Conservation (phyloP, 2,113 vertebrate species). For the Thalassarche chlororhynchos region DNA sequence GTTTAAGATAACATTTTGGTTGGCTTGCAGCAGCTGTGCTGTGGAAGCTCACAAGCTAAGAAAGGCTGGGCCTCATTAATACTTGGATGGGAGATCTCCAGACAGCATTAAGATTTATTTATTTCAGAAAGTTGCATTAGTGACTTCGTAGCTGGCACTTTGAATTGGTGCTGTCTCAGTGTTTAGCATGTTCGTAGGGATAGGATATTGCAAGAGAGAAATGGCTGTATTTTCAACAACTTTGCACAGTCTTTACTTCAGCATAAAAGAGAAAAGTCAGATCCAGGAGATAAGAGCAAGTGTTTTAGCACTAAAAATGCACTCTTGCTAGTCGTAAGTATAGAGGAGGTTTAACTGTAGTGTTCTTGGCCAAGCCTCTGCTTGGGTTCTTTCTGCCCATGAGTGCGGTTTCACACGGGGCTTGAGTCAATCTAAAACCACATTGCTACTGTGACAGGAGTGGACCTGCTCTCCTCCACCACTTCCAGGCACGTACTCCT, state of each 20-base stretch:
- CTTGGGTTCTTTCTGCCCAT: background rate
- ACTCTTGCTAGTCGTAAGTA: background rate
- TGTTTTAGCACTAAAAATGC: background rate
- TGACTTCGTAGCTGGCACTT: background rate
- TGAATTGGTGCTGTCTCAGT: background rate
- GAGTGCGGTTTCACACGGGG: background rate
- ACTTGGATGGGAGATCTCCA: background rate
- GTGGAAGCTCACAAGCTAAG: background rate
- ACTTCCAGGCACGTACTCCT: background rate
- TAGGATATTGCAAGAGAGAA: background rate
- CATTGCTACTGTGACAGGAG: background rate
- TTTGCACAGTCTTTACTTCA: background rate
- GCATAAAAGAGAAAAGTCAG: background rate
- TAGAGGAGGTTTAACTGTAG: background rate
- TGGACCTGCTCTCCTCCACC: background rate
- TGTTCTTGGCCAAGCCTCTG: background rate
- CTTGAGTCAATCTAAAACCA: background rate
- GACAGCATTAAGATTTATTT: background rate
- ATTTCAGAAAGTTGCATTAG: background rate
- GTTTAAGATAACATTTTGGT: constrained; percentile 8
- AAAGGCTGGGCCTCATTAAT: background rate
- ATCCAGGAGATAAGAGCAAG: background rate
- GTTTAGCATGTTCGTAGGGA: background rate
- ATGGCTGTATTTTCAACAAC: background rate
- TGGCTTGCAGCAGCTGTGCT: background rate